Percentiles rank a stretch among this genome's conserved stretches.
phyloP scores from a whole-genome alignment of 1,140 invertebrate genomes.

The Calephelis virginiensis region DNA sequence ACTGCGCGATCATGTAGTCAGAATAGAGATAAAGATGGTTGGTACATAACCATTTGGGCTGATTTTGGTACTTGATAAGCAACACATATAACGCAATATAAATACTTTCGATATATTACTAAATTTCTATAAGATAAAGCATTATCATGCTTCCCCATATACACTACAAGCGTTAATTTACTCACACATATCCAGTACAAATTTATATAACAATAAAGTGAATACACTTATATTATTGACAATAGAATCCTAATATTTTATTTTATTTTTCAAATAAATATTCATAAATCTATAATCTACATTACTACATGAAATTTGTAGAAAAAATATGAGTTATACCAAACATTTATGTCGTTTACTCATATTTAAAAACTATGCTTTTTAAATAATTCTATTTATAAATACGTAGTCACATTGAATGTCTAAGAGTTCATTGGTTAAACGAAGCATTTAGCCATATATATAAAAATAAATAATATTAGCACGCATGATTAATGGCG shows the following conservation, averaged over 20 bases:
- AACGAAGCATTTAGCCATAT: constrained; percentile 58
- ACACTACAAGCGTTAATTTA: constrained; percentile 72
- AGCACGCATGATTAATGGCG: constrained; percentile 63
- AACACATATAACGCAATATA: constrained; percentile 56
- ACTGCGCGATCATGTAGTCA: constrained; percentile 29
- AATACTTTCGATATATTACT: constrained; percentile 43
- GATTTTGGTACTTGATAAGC: constrained; percentile 53
- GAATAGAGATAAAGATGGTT: constrained; percentile 21
- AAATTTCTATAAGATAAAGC: constrained; percentile 56
- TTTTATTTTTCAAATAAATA: background rate
- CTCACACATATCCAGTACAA: constrained; percentile 59
- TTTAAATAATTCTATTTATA: background rate
- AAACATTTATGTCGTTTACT: background rate
- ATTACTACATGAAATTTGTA: background rate
- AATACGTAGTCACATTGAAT: constrained; percentile 5
- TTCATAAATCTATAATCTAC: background rate
- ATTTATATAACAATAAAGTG: constrained; percentile 23
- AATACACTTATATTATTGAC: constrained; percentile 4
- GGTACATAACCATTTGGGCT: constrained; percentile 26
- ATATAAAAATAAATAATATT: constrained; percentile 53
- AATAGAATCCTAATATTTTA: background rate
- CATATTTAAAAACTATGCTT: background rate
- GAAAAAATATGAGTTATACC: background rate
- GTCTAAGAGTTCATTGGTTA: constrained; percentile 39
- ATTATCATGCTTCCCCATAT: constrained; percentile 63